Evolutionary conservation across 2,888 invertebrate genomes (phyloP).

Genomic region (Helicoverpa assulta): DNA sequence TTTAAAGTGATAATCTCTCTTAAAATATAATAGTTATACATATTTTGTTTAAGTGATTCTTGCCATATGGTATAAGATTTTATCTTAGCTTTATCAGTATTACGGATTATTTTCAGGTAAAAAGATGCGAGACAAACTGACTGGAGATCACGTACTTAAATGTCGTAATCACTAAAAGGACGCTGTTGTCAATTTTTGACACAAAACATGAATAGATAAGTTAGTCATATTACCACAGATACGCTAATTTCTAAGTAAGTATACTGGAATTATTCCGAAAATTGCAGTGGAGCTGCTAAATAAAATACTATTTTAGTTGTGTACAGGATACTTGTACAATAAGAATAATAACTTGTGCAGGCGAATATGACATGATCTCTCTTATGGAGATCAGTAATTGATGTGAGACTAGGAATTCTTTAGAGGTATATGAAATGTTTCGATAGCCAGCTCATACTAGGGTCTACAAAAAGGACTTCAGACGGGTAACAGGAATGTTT

Average conservation of each 20-base stretch:
- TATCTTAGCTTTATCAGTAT: no score
- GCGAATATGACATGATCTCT: neutral
- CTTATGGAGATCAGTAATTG: neutral
- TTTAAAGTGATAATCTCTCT: no score
- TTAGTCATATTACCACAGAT: constrained; percentile 22
- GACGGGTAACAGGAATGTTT: neutral
- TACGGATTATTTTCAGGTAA: no score
- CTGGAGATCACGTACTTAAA: neutral
- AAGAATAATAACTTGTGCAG: neutral
- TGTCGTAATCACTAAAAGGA: neutral
- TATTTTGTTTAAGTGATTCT: no score
- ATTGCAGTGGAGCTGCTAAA: constrained; percentile 12
- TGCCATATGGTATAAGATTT: no score
- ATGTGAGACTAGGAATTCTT: no score
- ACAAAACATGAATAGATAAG: constrained; percentile 22
- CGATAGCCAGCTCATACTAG: no score
- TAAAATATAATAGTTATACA: no score
- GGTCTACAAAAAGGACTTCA: no score
- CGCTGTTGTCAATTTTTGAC: constrained; percentile 5
- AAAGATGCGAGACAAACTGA: neutral
- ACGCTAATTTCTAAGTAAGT: constrained; percentile 12
- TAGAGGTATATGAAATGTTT: no score
- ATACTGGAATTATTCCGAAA: constrained; percentile 20
- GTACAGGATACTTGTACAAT: neutral
- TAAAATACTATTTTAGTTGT: constrained; percentile 18